phyloP scores from a whole-genome alignment of 2,888 invertebrate genomes.

The Crocallis elinguaria region DNA sequence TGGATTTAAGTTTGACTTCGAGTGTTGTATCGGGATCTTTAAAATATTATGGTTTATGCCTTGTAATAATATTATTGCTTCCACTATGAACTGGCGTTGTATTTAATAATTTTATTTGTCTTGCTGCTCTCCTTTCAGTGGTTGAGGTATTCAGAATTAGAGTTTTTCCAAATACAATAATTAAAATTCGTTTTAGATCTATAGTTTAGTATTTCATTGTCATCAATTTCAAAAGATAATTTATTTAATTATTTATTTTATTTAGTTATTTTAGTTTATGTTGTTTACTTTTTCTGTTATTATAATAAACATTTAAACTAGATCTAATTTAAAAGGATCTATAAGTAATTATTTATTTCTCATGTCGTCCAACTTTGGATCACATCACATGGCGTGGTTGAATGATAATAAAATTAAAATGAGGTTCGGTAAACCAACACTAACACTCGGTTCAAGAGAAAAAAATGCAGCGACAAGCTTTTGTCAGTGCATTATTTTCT shows the following conservation, averaged over 20 bases:
- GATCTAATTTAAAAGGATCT: conserved; percentile 56
- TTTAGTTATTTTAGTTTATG: too few relatives aligned
- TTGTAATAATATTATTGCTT: conserved; percentile 56
- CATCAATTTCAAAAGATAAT: too few relatives aligned
- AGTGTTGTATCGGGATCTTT: conserved; percentile 61
- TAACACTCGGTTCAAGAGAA: conserved; percentile 38
- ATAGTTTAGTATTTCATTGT: too few relatives aligned
- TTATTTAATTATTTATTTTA: too few relatives aligned
- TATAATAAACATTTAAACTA: too few relatives aligned
- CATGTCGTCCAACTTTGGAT: conserved; percentile 50
- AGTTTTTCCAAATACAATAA: too few relatives aligned
- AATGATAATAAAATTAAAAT: conserved; percentile 64
- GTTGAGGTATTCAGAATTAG: too few relatives aligned
- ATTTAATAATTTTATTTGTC: conserved; percentile 18
- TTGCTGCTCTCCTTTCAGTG: not conserved
- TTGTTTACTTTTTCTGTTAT: too few relatives aligned
- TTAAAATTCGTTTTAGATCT: too few relatives aligned
- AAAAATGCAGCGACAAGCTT: conserved; percentile 21
- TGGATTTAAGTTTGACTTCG: conserved; percentile 58
- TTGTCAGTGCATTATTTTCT: too few relatives aligned
- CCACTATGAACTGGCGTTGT: conserved; percentile 22
- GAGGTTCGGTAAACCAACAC: conserved; percentile 51
- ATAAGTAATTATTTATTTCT: conserved; percentile 61
- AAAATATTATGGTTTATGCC: conserved; percentile 53
- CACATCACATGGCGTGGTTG: conserved; percentile 48